A percentile compares a stretch with the other conserved stretches of the same genome.
Conservation (phyloP, 2,888 invertebrate species). For the Herminia tarsipennalis region DNA sequence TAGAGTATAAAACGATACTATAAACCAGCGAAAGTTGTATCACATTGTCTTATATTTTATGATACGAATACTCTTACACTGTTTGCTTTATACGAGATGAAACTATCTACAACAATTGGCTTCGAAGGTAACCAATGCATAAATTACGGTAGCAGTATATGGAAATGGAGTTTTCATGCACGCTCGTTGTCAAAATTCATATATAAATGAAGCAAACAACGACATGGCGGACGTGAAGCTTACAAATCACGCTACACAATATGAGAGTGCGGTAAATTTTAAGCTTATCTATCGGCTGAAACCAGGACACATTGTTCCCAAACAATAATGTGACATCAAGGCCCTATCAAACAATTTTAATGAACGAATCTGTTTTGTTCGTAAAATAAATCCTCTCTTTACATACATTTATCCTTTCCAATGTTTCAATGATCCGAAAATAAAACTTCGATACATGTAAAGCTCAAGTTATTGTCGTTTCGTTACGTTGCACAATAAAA, state of each 20-base stretch:
- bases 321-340: slow-evolving; percentile 32
- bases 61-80: too few relatives aligned
- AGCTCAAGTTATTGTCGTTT: slow-evolving; percentile 5
- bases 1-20: too few relatives aligned
- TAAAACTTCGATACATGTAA: slow-evolving; percentile 5
- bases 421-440: slow-evolving; percentile 6
- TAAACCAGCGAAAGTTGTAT: too few relatives aligned
- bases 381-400: slow-evolving; percentile 2
- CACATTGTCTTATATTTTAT: too few relatives aligned
- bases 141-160: slow-evolving; percentile 35
- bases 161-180: slow-evolving; percentile 45
- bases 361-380: slow-evolving; percentile 1
- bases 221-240: slow-evolving; percentile 27
- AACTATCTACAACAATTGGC: slow-evolving; percentile 21
- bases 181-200: slow-evolving; percentile 42
- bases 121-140: slow-evolving; percentile 45
- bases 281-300: slow-evolving; percentile 38
- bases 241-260: slow-evolving; percentile 44
- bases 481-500: slow-evolving; percentile 23
- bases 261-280: slow-evolving; percentile 41
- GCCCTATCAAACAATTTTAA: slow-evolving; percentile 20
- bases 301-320: slow-evolving; percentile 25
- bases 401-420: background rate
- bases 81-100: background rate
- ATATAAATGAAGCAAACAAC: slow-evolving; percentile 43